phyloP scores from a whole-genome alignment of 2,113 vertebrate species.

The Rhinoderma darwinii region DNA sequence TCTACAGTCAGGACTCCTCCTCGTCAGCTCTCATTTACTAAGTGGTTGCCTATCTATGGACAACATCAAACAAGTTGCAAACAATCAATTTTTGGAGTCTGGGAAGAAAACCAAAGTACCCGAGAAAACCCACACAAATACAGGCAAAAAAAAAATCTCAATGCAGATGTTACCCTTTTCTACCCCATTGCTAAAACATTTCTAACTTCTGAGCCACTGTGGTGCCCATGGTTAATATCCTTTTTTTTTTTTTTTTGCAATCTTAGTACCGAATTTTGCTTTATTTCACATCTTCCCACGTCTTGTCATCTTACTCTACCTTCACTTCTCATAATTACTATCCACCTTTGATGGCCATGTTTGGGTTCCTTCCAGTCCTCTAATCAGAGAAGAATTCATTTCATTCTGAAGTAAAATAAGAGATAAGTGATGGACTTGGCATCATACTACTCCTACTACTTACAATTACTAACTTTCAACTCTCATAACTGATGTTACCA shows the following conservation, averaged over 20 bases:
- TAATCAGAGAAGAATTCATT: not conserved
- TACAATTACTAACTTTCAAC: slow-evolving; percentile 13
- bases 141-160: too few species aligned
- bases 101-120: too few species aligned
- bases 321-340: not conserved
- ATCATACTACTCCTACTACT: not conserved
- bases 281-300: not conserved
- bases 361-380: not conserved
- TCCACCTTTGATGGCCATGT: not conserved
- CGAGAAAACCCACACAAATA: too few species aligned
- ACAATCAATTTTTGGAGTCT: too few species aligned
- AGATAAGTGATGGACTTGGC: slow-evolving; percentile 23
- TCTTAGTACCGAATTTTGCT: not conserved
- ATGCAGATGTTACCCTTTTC: too few species aligned
- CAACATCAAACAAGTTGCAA: too few species aligned
- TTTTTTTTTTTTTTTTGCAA: not conserved
- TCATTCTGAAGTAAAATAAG: slow-evolving; percentile 6
- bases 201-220: too few species aligned
- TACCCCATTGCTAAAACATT: too few species aligned
- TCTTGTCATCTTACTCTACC: not conserved
- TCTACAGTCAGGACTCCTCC: too few species aligned
- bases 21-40: too few species aligned
- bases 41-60: too few species aligned
- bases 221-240: not conserved
- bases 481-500: slow-evolving; percentile 24